phyloP scores from a whole-genome alignment of 2,113 vertebrate genomes.

The Prinia subflava region DNA sequence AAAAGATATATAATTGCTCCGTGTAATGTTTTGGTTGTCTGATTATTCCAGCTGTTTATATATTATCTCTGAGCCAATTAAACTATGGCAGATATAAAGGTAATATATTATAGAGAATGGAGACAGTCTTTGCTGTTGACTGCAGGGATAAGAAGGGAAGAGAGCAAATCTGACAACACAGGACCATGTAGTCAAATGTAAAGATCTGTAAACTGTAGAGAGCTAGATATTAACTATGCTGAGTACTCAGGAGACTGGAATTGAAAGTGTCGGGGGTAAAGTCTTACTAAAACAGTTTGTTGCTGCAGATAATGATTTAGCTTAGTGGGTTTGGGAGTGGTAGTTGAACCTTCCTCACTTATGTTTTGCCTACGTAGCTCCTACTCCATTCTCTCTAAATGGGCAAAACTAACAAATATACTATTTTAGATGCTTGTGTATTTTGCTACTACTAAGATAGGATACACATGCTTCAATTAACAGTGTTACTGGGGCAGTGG shows the following conservation, averaged over 20 bases:
- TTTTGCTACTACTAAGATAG: neutral
- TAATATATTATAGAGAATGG: neutral
- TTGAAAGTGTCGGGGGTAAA: neutral
- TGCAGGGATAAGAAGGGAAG: neutral
- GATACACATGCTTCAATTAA: neutral
- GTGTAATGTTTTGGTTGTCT: neutral
- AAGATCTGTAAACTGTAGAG: neutral
- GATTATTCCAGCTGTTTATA: neutral
- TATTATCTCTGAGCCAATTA: neutral
- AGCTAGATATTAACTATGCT: neutral
- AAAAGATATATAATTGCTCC: neutral
- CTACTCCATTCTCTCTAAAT: neutral
- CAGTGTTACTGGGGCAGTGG: neutral
- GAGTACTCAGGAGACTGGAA: neutral
- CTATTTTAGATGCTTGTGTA: neutral
- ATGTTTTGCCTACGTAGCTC: neutral
- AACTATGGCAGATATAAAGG: neutral
- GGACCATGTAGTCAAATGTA: neutral
- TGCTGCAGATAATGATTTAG: neutral
- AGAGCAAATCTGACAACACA: neutral
- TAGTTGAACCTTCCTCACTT: neutral
- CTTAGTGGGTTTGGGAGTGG: neutral
- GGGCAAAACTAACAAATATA: neutral
- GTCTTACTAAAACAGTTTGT: neutral
- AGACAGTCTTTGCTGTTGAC: neutral